Evolutionary conservation across 2,113 vertebrate species (phyloP), one percentile per base, ranked within the genome.

Genomic region (Salminus brasiliensis): DNA sequence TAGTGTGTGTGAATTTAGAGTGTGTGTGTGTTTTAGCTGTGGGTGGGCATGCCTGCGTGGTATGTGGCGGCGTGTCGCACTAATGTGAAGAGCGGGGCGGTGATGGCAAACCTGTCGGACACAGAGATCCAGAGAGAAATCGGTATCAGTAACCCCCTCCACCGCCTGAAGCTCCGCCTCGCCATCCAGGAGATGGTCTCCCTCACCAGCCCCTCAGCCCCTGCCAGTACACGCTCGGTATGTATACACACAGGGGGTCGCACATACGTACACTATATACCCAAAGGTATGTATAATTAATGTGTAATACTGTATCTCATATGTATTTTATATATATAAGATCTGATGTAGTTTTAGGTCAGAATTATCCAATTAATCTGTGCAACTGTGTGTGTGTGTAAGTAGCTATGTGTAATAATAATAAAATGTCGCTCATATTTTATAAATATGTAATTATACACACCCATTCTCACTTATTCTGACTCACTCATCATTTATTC

Each of bases 111-210:
- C 89, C 84, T 97, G 88, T 97, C 95, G 0, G 95, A 97, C 88
- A 97, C 95, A 0, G 95, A 97, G 90, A 97, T 97, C 92, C 96
- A 97, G 91, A 88, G 95, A 0, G 96, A 97, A 89, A 97, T 97
- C 8, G 96, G 96, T 86, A 97, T 97, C 91, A 96, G 95, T 80
- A 97, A 97, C 88, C 96, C 96, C 0, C 92, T 97, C 62, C 96
- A 97, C 91, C 92, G 96, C 59, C 95, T 97, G 78, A 97, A 97
- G 72, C 93, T 97, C 29, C 93, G 96, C 9, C 92, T 97, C 0
- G 96, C 96, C 89, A 97, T 97, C 85, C 96, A 97, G 91, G 96
- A 97, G 91, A 97, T 97, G 96, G 96, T 97, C 69, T 97, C 96
- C 0, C 95, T 97, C 76, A 97, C 96, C 43, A 96, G 95, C 9